Evolutionary conservation across 1,140 invertebrate genomes (phyloP), one percentile per base, ranked within the genome.

Genomic region (Liolophura sinensis): DNA sequence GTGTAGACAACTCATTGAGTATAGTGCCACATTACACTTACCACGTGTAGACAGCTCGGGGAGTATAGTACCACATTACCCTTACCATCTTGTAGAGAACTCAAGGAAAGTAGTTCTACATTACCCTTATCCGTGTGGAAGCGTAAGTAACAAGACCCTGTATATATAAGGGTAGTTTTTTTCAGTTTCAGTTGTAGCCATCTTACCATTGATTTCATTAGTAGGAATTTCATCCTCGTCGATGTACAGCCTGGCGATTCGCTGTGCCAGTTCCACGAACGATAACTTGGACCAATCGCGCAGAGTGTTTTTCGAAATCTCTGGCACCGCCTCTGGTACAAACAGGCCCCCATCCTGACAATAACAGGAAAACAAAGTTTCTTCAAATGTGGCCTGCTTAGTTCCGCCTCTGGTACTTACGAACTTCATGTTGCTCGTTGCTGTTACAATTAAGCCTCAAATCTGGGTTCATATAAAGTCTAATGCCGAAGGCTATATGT

Each of bases 341-440:
- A 82, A 78, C n/a, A 87, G 74, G 0, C 86, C 86, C 15, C 85
- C 85, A 73, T 87, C 86, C 55, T 69, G 69, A 11, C 83, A 79
- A 74, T 82, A 87, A 11, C 86, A 85, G 65, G 78, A 76, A 57
- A 81, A 79, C 18, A 87, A 58, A 20, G 77, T 83, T 18, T 86
- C 79, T 67, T 86, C 81, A 69, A 86, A 86, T 0, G 78, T 74
- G 0, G 75, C 47, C 6, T 71, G 75, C 22, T 27, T 68, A 12
- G 80, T 76, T 15, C 55, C 62, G 1, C 85, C 85, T 59, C 83
- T 68, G 15, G 84, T 85, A 68, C 85, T 87, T 12, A 63, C 61
- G 68, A 84, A 87, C 67, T 82, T 84, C 85, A 86, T 86, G 46
- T 58, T 52, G 18, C 16, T 31, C 20, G 4, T 24, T 58, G 31